Base-by-base conservation (phyloP, 2,797 vertebrate species). In the Phrynocephalus guinanensis region DNA sequence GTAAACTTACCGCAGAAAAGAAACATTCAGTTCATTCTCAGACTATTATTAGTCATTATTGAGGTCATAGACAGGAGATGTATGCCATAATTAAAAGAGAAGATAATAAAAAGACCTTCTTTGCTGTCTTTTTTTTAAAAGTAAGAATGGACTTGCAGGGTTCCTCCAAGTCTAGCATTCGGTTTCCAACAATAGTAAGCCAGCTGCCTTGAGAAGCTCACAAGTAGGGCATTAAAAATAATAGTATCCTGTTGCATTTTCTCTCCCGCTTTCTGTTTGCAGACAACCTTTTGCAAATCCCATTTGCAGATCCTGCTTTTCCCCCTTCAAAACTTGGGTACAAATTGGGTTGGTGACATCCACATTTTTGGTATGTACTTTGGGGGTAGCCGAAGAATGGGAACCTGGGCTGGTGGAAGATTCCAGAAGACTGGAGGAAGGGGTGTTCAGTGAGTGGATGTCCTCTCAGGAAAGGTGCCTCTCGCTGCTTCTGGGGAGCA, bases 11-110 rank as follows among this genome's bases (percentile, higher is more conserved):
- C 20, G 77, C 60, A 73, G 60, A 82, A 91, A 24, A 87, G 48
- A 28, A 90, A 80, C 83, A 84, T 78, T 87, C 33, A 24, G 33
- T 88, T 93, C 85, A 30, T 26, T 90, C 81, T 83, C 6, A 0
- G 68, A 82, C 87, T 87, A 11, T 52, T 72, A 88, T 85, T 80
- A 72, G 87, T 92, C 82, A 84, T 89, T 87, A 71, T 0, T 90
- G 81, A 91, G 82, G 67, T 91, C 79, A 88, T 6, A 84, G 84
- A 86, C 87, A 83, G 52, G 1, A 90, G 18, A 52, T 82, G 26
- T 48, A 89, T 48, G 83, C 88, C 84, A 5, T 81, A 73, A 91
- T 50, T 87, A 52, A 79, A 66, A 92, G 60, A 81, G 70, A 66
- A 91, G 83, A 56, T 72, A 77, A 6, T 76, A 72, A 63, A 83